Base-by-base conservation (phyloP, 64 coral and sea anemone genomes). In the Montipora foliosa region DNA sequence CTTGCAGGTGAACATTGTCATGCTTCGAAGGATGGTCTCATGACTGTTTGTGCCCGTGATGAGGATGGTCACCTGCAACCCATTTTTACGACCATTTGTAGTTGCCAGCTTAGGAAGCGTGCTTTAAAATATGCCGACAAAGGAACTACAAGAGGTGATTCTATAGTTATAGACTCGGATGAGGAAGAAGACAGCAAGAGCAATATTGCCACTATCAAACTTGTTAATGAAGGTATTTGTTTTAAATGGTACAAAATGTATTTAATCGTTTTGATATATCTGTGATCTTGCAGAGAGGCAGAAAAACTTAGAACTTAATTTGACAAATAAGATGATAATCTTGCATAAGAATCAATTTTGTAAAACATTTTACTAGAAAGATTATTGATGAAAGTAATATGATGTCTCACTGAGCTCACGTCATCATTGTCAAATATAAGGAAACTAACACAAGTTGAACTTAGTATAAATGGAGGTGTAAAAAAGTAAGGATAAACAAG, bases 101-200 rank as follows among this genome's bases (percentile, higher is more conserved):
- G 81, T 19, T 83, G 81, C 25, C 25, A 71, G 46, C 47, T 71
- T 17, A 16, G 62, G 7, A 19, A 86, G 49, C 44, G 82, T 9
- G 16, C 82, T 20, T 20, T 50, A 47, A 69, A 86, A 51, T 86
- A 86, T 86, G 64, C 46, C 19, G 82, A 71, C 66, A 86, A 86
- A 50, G 82, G 82, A 50, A 71, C 67, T n/a, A 86, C 62, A 21
- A 86, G 71, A 67, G 47, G 9, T 71, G 64, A 86, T 47, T 86
- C 82, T 45, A 86, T 86, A 47, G 7, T 86, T 50, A 49, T 86
- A 71, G 82, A 86, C 15, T 86, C 82, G 70, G 82, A 86, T 86
- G 82, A 86, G 1, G 82, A 86, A 69, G 82, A 71, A 2, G 82
- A 64, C 9, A 55, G 67, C 1, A 71, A 86, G 16, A 69, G 21